These are phyloP conservation scores for Copidosoma aretas DNA, from an alignment of 2,888 invertebrate genomes.

Conservation along the genomic window DNA sequence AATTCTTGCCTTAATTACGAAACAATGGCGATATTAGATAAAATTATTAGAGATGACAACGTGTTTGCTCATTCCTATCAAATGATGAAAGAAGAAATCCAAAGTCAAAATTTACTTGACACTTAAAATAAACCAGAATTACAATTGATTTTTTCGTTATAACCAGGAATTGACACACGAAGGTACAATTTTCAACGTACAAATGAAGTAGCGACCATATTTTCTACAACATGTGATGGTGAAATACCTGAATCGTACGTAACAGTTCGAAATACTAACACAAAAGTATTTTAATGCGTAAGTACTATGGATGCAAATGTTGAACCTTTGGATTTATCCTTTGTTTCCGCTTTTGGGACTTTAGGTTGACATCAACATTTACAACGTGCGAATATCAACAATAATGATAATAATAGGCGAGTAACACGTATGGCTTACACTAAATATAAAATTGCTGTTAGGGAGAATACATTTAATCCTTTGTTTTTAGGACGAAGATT, in stretches of 20 bases:
- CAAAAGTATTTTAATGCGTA: conserved; percentile 34
- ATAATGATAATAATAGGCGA: conserved; percentile 4
- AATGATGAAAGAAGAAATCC: conserved; percentile 42
- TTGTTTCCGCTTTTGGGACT: too few relatives aligned
- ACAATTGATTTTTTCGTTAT: conserved; percentile 33
- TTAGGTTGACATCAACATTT: too few relatives aligned
- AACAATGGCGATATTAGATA: conserved; percentile 27
- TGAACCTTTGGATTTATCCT: too few relatives aligned
- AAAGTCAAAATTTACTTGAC: not conserved
- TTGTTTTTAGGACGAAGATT: conserved; percentile 31
- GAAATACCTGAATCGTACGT: conserved; percentile 45
- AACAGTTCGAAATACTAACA: conserved; percentile 37
- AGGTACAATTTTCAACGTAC: conserved; percentile 36
- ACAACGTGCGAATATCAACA: conserved; percentile 8
- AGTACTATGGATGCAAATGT: conserved; percentile 18
- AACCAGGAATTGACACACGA: conserved; percentile 36
- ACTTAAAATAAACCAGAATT: conserved; percentile 16
- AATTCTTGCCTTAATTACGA: not conserved
- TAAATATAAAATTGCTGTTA: conserved; percentile 12
- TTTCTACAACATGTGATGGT: conserved; percentile 41
- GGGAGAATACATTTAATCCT: conserved; percentile 15
- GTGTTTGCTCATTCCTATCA: conserved; percentile 38
- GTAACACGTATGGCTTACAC: conserved; percentile 7
- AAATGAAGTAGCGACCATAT: conserved; percentile 37
- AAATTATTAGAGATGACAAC: conserved; percentile 35